phyloP scores from a whole-genome alignment of 2,888 invertebrate genomes.

The Proisotoma minuta region DNA sequence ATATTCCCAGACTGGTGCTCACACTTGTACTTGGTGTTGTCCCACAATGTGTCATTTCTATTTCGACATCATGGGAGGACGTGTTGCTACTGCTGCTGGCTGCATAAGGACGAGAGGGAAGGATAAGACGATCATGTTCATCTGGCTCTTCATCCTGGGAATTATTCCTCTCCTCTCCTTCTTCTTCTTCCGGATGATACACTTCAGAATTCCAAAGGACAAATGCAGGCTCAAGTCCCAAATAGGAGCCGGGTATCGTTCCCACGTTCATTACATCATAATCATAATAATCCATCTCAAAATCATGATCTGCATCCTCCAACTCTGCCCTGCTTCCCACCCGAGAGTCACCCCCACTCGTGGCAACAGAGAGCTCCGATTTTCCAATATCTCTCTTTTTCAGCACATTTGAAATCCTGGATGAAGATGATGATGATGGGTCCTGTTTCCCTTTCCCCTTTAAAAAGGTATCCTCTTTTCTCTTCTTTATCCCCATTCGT shows the following conservation, averaged over 20 bases:
- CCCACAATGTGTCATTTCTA: constrained; percentile 18
- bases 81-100: constrained; percentile 1
- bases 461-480: constrained; percentile 8
- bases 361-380: constrained; percentile 37
- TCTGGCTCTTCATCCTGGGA: neutral
- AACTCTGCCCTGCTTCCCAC: constrained; percentile 31
- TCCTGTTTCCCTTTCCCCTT: neutral
- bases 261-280: constrained; percentile 48
- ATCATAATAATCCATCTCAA: constrained; percentile 49
- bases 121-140: constrained; percentile 5
- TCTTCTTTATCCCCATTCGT: constrained; percentile 26
- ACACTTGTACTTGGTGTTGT: neutral
- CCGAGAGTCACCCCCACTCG: constrained; percentile 24
- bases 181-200: constrained; percentile 21
- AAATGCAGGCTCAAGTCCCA: constrained; percentile 48
- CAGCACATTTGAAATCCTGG: constrained; percentile 14
- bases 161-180: constrained; percentile 3
- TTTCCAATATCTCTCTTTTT: constrained; percentile 19
- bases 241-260: constrained; percentile 48
- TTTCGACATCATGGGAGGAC: constrained; percentile 9
- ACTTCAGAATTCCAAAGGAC: constrained; percentile 47
- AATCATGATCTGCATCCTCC: constrained; percentile 46
- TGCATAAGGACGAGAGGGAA: neutral
- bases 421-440: constrained; percentile 13
- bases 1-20: constrained; percentile 8